A percentile compares a stretch with the other conserved stretches of the same genome.
phyloP scores from a whole-genome alignment of 2,797 vertebrate species.

The Sitta carolinensis region DNA sequence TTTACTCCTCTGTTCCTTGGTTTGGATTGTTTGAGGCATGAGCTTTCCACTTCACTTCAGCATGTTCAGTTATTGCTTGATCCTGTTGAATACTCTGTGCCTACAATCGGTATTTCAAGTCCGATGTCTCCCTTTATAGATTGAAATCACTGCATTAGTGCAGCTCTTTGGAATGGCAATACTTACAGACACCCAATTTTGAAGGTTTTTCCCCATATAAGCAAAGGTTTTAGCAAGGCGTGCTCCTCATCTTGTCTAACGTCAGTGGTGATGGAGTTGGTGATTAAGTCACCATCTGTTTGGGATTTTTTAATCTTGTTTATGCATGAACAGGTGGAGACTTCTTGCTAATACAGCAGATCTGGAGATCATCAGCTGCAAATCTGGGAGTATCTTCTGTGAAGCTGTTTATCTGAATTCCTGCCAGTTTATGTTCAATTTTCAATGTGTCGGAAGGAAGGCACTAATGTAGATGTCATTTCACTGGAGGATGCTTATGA shows the following conservation, averaged over 20 bases:
- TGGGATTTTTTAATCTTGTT: conserved; percentile 23
- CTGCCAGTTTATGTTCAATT: not conserved
- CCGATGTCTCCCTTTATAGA: not conserved
- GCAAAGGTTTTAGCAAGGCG: not conserved
- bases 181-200: not conserved
- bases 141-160: not conserved
- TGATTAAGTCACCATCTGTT: conserved; percentile 33
- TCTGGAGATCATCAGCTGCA: not conserved
- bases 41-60: not conserved
- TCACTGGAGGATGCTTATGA: not conserved
- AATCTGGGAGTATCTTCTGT: not conserved
- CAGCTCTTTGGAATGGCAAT: not conserved
- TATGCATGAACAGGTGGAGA: not conserved
- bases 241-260: not conserved
- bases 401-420: not conserved
- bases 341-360: not conserved
- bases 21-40: accelerated
- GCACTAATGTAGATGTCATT: not conserved
- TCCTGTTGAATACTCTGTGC: not conserved
- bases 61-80: accelerated
- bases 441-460: not conserved
- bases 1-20: not conserved
- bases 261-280: not conserved
- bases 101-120: not conserved
- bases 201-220: not conserved